Base-by-base conservation (phyloP, 2,888 invertebrate genomes). In the Tanypteryx hageni region DNA sequence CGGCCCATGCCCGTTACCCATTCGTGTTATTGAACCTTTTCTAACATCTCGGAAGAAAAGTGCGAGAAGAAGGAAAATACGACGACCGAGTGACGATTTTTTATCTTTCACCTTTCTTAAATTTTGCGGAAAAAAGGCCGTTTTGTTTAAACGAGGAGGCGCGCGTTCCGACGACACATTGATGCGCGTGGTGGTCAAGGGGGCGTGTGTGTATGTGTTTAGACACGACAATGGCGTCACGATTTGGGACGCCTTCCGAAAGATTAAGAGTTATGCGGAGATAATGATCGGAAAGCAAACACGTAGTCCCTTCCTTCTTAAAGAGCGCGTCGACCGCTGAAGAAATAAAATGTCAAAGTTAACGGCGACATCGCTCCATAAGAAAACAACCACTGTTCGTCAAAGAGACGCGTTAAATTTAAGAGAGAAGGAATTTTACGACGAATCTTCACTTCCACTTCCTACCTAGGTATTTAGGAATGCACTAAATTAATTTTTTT, bases 181-280 rank as follows among this genome's bases (percentile, higher is more conserved):
- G 31, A 27, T 61, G 31, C 13, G 5, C 86, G 82, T 16, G 82
- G 82, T 31, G 82, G 82, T 82, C 82, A 44, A 44, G 27, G 56
- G 16, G 44, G 56, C 16, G 56, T 31, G 27, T n/a, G 83, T n/a
- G 22, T 56, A 4, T 44, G 61, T 64, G 89, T 64, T 64, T 56
- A 11, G 68, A 64, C 61, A 64, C 89, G 86, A 86, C 86, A 86
- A 86, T 59, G 86, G 86, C 59, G 59, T 31, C 59, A 61, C 86
- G 56, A 89, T 89, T 89, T 7, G 31, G 27, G 89, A 89, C 89
- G 64, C 89, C 89, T 89, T 56, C 44, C 89, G 44, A n/a, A n/a
- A 61, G 89, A 89, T 89, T 64, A 64, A 89, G 44, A 31, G 86
- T 27, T 22, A 86, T 86, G 86, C 86, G 86, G 18, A 61, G 31